Conservation (phyloP, 64 coral and sea anemone genomes). For the Exaiptasia diaphana region DNA sequence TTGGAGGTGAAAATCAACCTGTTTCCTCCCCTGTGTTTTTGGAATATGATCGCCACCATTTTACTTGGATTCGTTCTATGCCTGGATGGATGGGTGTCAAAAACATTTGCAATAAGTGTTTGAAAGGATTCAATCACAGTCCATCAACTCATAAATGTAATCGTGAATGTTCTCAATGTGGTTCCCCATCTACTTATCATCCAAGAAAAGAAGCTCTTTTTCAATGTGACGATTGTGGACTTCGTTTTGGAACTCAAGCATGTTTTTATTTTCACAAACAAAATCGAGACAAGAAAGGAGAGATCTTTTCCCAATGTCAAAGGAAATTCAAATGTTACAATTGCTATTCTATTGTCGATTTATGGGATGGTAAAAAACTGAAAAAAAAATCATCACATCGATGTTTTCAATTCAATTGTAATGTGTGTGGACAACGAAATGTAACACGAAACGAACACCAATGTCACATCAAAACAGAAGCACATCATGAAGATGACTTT, state of each 20-base stretch:
- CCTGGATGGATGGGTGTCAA: background rate
- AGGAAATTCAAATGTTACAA: background rate
- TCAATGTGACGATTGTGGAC: too few relatives aligned
- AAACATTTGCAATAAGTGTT: background rate
- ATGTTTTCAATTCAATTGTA: background rate
- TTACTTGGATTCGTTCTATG: background rate
- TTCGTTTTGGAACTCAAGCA: too few relatives aligned
- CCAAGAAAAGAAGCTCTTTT: too few relatives aligned
- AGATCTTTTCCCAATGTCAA: background rate
- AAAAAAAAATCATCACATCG: background rate
- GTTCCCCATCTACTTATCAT: too few relatives aligned
- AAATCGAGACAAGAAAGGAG: too few relatives aligned
- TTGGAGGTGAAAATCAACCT: background rate
- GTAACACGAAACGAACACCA: background rate
- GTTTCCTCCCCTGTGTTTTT: background rate
- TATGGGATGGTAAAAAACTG: background rate
- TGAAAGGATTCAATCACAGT: background rate
- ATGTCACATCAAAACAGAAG: background rate
- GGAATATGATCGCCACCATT: background rate
- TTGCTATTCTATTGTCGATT: background rate
- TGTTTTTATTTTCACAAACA: too few relatives aligned
- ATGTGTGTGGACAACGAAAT: background rate
- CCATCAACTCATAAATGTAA: background rate
- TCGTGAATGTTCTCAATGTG: background rate
- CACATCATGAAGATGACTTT: too few relatives aligned